Base-by-base conservation (phyloP, 1,140 invertebrate species). In the Sweltsa coloradensis region DNA sequence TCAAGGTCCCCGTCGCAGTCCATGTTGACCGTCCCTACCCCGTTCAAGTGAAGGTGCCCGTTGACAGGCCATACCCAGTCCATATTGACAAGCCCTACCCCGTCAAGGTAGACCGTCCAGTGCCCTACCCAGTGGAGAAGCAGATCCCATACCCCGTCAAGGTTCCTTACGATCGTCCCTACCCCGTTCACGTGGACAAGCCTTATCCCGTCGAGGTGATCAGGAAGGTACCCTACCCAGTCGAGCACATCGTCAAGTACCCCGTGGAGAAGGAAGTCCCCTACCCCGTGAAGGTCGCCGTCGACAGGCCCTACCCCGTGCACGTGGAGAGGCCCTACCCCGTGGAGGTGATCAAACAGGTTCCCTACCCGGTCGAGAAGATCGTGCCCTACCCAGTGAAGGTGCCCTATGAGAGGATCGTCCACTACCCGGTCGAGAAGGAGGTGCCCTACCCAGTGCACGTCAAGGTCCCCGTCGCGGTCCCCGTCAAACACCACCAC, bases 101-200 rank as follows among this genome's bases (percentile, higher is more conserved):
- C 21, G 72, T 74, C 53, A 73, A 73, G 49, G 76, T 81, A 19
- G 75, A 75, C 53, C 71, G 75, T 29, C 69, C 59, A 51, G 65
- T 63, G 48, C 73, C 69, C 26, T 73, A 64, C 61, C 64, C 70
- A n/a, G 66, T 73, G 26, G 69, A 74, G 59, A 67, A 75, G 52
- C 61, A 70, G 52, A 62, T 76, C 16, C 72, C 70, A 1, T 67
- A 70, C 48, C 70, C 73, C 26, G 73, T 77, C 1, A 74, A 76
- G 59, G 73, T 75, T 24, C 67, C 66, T 5, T 70, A 79, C 34
- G 58, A 62, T 26, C 55, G 62, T 16, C 44, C 71, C 73, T 27
- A 73, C 83, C 14, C 82, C 79, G 48, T 77, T 77, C 57, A 73
- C 78, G 37, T 80, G 83, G 3, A 77, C 24, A 19, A 83, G 57